Evolutionary conservation across 37 sponge, comb jelly and placozoan species (phyloP).

Genomic region (Dysidea cf. avara): DNA sequence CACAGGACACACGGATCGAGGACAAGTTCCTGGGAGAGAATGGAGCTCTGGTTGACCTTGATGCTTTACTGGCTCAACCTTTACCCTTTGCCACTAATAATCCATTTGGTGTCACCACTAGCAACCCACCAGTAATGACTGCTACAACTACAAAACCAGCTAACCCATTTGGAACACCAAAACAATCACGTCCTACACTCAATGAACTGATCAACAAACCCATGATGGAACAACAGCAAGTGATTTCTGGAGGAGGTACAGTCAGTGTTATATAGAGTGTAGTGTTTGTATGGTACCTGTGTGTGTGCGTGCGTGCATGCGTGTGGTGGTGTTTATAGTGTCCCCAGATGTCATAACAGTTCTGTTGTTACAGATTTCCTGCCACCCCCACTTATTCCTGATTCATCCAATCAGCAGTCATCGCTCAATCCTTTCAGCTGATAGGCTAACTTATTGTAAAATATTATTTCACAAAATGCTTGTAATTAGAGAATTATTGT

Average conservation of each 20-base stretch:
- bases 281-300: no score
- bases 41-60: slow-evolving; percentile 75
- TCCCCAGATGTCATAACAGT: neutral
- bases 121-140: neutral
- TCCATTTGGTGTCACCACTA: slow-evolving; percentile 3
- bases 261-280: neutral
- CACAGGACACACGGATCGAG: slow-evolving; percentile 41
- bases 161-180: slow-evolving; percentile 56
- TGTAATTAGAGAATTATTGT: no score
- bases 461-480: no score
- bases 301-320: slow-evolving; percentile 2
- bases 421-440: no score
- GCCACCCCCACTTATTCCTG: slow-evolving; percentile 6
- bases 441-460: no score
- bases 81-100: slow-evolving; percentile 13
- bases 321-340: neutral
- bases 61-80: slow-evolving; percentile 35
- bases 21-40: slow-evolving; percentile 75
- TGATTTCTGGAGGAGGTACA: neutral
- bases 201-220: slow-evolving; percentile 25
- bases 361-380: neutral
- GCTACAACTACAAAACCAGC: slow-evolving; percentile 12
- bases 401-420: no score
- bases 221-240: neutral
- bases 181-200: slow-evolving; percentile 50